Evolutionary conservation across 2,113 vertebrate species (phyloP).

Genomic region (Chaenogobius annularis): DNA sequence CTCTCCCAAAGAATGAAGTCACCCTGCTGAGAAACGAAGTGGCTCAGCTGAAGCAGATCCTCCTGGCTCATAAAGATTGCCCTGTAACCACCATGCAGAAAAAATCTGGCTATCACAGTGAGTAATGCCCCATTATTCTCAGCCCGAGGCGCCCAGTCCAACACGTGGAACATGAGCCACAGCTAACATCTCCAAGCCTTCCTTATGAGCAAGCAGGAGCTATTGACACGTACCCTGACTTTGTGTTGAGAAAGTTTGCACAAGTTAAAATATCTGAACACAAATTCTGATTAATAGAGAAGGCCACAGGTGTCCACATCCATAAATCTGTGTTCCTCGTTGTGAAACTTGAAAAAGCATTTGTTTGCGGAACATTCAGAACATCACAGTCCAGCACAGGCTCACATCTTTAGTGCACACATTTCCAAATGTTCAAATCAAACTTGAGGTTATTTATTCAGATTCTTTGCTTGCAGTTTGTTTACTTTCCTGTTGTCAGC

Average conservation of each 20-base stretch:
- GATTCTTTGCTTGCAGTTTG: constrained; percentile 84
- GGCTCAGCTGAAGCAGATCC: constrained; percentile 99
- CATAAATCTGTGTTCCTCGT: constrained; percentile 22
- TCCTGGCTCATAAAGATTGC: constrained; percentile 99
- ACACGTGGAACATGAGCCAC: constrained; percentile 77
- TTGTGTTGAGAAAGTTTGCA: constrained; percentile 43
- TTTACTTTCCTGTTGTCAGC: constrained; percentile 88
- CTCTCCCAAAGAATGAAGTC: constrained; percentile 92
- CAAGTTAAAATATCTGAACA: constrained; percentile 49
- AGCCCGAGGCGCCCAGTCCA: constrained; percentile 81
- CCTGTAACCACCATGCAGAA: constrained; percentile 99
- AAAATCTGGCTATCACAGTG: constrained; percentile 99
- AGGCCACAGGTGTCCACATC: constrained; percentile 46
- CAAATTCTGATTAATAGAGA: constrained; percentile 9
- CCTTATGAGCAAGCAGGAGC: constrained; percentile 44
- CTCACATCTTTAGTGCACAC: constrained; percentile 44
- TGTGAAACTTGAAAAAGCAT: constrained; percentile 37
- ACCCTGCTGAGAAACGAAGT: constrained; percentile 99
- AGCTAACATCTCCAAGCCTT: constrained; percentile 68
- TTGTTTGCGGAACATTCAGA: constrained; percentile 22
- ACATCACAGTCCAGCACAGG: constrained; percentile 43
- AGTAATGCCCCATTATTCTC: constrained; percentile 93
- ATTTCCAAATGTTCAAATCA: constrained; percentile 57
- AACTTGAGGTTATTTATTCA: background rate
- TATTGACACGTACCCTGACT: constrained; percentile 30